Percentiles rank a stretch among this genome's conserved stretches.
These are phyloP conservation scores for Otocyon megalotis DNA, from an alignment of 2,113 vertebrate genomes.

Conservation along the genomic window DNA sequence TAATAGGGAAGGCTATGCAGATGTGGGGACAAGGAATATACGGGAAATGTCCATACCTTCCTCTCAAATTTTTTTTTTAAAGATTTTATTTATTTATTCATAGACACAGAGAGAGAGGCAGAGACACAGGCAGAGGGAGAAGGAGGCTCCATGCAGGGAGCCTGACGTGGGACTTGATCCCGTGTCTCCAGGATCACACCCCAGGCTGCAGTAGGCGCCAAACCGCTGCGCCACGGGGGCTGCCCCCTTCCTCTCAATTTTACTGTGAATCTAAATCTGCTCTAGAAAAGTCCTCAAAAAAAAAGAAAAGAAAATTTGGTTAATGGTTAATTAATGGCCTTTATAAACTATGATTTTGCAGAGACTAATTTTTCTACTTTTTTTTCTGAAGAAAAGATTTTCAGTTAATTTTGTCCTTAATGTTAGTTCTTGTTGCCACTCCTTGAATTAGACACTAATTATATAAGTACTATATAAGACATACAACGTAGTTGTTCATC, in stretches of 20 bases:
- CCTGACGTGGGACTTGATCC: too few relatives aligned
- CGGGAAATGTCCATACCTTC: background rate
- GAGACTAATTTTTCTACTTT: background rate
- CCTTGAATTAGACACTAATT: background rate
- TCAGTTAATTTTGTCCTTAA: background rate
- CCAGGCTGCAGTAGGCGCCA: too few relatives aligned
- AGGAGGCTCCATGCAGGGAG: too few relatives aligned
- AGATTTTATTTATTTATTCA: too few relatives aligned
- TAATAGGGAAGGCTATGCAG: background rate
- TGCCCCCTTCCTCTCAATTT: background rate
- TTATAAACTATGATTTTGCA: background rate
- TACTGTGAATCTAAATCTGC: background rate
- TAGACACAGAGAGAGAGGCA: too few relatives aligned
- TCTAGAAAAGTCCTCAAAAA: background rate
- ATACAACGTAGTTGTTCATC: background rate
- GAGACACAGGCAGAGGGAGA: too few relatives aligned
- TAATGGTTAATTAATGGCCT: background rate
- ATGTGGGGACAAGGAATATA: too few relatives aligned
- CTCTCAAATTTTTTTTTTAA: background rate
- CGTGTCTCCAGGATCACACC: too few relatives aligned
- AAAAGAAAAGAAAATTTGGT: constrained; percentile 4
- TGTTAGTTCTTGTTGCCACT: background rate
- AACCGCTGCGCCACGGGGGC: too few relatives aligned
- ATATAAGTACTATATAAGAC: background rate
- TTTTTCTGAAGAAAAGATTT: constrained; percentile 18